Percentiles rank a stretch among this genome's conserved stretches.
phyloP scores from a whole-genome alignment of 2,113 vertebrate species.

The Chaenogobius annularis region DNA sequence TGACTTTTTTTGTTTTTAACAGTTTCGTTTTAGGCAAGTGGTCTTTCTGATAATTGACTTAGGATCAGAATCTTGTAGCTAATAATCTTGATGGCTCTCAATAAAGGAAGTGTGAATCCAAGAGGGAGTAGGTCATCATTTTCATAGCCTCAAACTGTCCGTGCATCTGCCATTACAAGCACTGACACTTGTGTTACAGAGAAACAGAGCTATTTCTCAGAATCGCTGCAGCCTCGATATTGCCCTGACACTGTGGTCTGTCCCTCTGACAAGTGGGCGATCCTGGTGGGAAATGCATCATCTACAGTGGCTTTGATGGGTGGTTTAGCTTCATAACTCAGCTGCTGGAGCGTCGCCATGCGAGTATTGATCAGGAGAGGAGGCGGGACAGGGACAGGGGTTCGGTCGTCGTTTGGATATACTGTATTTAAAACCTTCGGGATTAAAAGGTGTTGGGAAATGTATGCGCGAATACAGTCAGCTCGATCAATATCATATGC shows the following conservation, averaged over 20 bases:
- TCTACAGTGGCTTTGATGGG: slow-evolving; percentile 1
- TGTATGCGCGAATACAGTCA: background rate
- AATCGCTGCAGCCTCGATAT: slow-evolving; percentile 10
- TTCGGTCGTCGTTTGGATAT: slow-evolving; percentile 31
- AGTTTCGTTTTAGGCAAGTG: no score
- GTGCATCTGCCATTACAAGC: slow-evolving; percentile 13
- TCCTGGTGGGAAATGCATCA: slow-evolving; percentile 23
- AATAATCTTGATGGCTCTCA: background rate
- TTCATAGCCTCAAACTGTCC: slow-evolving; percentile 12
- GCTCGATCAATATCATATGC: no score
- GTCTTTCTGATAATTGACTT: no score
- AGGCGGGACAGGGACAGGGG: slow-evolving; percentile 21
- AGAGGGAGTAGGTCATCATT: background rate
- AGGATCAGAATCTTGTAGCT: background rate
- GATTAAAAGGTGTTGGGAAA: background rate
- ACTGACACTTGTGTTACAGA: slow-evolving; percentile 4
- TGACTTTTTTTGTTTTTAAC: no score
- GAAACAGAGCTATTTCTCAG: slow-evolving; percentile 10
- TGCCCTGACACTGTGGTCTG: slow-evolving; percentile 9
- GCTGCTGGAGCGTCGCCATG: slow-evolving; percentile 27
- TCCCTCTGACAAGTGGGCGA: slow-evolving; percentile 5
- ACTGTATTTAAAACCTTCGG: slow-evolving; percentile 7
- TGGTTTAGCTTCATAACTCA: slow-evolving; percentile 15
- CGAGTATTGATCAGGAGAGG: slow-evolving; percentile 41
- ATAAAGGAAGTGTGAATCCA: background rate